Percentiles rank a stretch among this genome's conserved stretches.
These are phyloP conservation scores for Magallana ariakensis DNA, from an alignment of 1,140 invertebrate species.

Conservation along the genomic window DNA sequence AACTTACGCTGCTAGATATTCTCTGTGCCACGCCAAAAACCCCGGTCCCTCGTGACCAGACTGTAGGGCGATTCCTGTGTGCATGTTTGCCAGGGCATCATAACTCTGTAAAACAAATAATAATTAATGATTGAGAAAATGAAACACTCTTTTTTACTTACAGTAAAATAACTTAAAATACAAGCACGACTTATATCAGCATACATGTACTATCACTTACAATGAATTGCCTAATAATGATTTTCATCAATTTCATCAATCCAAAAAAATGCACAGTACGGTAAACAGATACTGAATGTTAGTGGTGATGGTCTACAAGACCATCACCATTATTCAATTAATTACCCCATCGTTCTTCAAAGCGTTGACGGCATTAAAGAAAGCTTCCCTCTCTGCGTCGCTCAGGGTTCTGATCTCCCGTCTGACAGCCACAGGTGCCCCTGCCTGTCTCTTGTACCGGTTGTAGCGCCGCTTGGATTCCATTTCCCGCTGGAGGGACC, in stretches of 20 bases:
- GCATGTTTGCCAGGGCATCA: slow-evolving; percentile 61
- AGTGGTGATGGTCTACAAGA: too few species aligned
- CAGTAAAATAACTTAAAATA: too few species aligned
- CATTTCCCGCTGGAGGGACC: slow-evolving; percentile 16
- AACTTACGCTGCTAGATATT: slow-evolving; percentile 62
- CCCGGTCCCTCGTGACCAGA: slow-evolving; percentile 63
- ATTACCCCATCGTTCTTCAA: slow-evolving; percentile 44
- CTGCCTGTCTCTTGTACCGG: background rate
- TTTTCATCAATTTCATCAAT: too few species aligned
- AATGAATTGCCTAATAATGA: too few species aligned
- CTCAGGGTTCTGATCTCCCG: slow-evolving; percentile 40
- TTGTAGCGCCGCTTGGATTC: background rate
- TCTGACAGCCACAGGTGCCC: background rate
- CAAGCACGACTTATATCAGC: too few species aligned
- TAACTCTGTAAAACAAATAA: slow-evolving; percentile 49
- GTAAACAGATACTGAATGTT: too few species aligned
- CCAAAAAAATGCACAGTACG: too few species aligned
- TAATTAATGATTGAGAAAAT: background rate
- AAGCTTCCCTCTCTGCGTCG: slow-evolving; percentile 33
- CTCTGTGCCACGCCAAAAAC: slow-evolving; percentile 65
- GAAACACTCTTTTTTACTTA: background rate
- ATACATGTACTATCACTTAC: too few species aligned
- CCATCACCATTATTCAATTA: background rate
- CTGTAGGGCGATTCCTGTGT: slow-evolving; percentile 47
- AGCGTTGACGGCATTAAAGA: slow-evolving; percentile 43